Evolutionary conservation across 2,797 vertebrate species (phyloP).

Genomic region (Silurus lanzhouensis): DNA sequence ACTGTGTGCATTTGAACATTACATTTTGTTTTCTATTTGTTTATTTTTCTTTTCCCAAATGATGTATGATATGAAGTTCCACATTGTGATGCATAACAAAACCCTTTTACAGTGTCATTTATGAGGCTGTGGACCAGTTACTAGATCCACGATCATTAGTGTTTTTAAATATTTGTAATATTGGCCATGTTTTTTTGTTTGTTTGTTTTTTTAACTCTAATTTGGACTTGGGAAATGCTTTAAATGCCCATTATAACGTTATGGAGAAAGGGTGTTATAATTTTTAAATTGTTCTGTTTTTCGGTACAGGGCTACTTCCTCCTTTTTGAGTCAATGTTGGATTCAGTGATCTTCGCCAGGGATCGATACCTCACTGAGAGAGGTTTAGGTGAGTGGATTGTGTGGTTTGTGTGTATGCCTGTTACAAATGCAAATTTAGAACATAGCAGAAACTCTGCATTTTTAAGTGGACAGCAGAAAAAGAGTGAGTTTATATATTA

Average conservation of each 20-base stretch:
- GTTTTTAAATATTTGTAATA: background rate
- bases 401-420: slow-evolving; percentile 16
- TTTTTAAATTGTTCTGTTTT: slow-evolving; percentile 4
- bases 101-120: no score
- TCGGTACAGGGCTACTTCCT: slow-evolving; percentile 90
- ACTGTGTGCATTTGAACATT: no score
- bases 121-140: background rate
- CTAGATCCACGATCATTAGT: background rate
- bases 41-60: no score
- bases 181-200: background rate
- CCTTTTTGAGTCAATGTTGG: slow-evolving; percentile 97
- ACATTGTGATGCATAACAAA: no score
- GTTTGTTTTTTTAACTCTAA: background rate
- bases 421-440: background rate
- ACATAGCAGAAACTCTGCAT: background rate
- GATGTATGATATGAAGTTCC: no score
- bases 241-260: background rate
- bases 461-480: background rate
- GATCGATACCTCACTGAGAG: slow-evolving; percentile 85
- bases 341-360: slow-evolving; percentile 91
- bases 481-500: background rate
- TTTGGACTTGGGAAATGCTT: background rate
- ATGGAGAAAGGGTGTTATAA: background rate
- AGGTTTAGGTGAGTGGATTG: slow-evolving; percentile 82
- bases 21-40: no score